Conservation (phyloP, 2,113 vertebrate genomes). For the Petaurus breviceps region DNA sequence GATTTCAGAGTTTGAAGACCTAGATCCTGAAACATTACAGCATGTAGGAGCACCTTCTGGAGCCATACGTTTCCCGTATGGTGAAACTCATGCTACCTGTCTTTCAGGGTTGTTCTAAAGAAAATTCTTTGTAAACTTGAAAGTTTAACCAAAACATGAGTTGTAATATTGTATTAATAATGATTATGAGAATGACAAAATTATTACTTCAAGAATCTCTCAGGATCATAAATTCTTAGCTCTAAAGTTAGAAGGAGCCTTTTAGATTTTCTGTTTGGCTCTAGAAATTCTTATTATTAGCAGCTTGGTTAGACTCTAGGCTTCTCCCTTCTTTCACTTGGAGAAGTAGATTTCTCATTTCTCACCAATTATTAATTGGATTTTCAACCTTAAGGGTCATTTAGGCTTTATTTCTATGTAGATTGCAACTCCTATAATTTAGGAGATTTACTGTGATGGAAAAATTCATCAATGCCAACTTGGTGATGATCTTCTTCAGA, state of each 20-base stretch:
- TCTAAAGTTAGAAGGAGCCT: too few relatives aligned
- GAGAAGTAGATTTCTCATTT: neutral
- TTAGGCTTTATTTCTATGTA: neutral
- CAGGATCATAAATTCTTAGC: too few relatives aligned
- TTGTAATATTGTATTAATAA: too few relatives aligned
- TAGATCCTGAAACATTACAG: neutral
- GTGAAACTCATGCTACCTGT: neutral
- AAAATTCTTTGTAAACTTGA: too few relatives aligned
- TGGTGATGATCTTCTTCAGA: neutral
- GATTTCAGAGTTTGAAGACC: neutral
- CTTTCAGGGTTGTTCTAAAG: neutral
- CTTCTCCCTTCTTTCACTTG: too few relatives aligned
- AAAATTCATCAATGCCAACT: neutral
- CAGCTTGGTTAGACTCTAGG: too few relatives aligned
- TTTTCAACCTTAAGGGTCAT: neutral
- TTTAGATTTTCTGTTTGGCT: too few relatives aligned
- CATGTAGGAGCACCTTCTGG: neutral
- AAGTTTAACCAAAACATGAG: too few relatives aligned
- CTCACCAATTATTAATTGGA: neutral
- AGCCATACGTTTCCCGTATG: neutral
- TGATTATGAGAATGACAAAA: too few relatives aligned
- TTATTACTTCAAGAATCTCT: too few relatives aligned
- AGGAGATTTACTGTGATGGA: neutral
- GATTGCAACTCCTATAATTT: neutral
- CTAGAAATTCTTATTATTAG: too few relatives aligned